Conservation (phyloP, 2,888 invertebrate genomes). For the Frankliniella fusca region DNA sequence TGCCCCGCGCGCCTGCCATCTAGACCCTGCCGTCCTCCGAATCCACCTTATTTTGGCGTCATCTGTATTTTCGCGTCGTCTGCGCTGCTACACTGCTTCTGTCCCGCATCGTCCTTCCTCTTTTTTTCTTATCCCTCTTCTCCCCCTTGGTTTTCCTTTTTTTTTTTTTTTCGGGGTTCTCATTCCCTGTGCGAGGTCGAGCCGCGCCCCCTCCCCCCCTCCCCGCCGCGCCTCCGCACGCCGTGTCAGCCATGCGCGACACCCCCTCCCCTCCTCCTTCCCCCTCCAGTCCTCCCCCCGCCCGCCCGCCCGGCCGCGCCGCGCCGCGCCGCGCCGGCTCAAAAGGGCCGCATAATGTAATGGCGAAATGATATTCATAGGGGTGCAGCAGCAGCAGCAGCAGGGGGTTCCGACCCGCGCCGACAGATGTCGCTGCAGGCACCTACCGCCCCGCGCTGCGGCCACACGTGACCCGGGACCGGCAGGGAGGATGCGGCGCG, state of each 20-base stretch:
- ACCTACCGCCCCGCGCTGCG: not conserved
- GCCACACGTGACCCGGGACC: too few species aligned
- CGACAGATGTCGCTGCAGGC: constrained; percentile 12
- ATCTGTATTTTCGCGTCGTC: too few species aligned
- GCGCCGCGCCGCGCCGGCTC: not conserved
- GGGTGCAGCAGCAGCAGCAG: not conserved
- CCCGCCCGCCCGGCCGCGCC: not conserved
- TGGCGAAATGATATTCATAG: constrained; percentile 26
- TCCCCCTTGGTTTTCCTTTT: not conserved
- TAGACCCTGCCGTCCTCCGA: too few species aligned
- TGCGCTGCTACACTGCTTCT: too few species aligned
- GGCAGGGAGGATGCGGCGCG: too few species aligned
- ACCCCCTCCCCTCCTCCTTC: not conserved
- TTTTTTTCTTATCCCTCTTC: not conserved
- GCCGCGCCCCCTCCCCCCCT: not conserved
- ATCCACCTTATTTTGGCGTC: too few species aligned
- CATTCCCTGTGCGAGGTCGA: not conserved
- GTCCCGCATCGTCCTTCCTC: too few species aligned
- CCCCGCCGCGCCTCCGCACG: not conserved
- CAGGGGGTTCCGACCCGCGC: not conserved
- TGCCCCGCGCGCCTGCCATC: not conserved
- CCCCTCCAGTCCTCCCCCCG: not conserved
- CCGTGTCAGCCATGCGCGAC: not conserved
- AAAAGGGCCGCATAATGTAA: constrained; percentile 18
- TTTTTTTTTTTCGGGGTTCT: not conserved